Evolutionary conservation across 2,888 invertebrate species (phyloP).

Genomic region (Iselma pallidipennis): DNA sequence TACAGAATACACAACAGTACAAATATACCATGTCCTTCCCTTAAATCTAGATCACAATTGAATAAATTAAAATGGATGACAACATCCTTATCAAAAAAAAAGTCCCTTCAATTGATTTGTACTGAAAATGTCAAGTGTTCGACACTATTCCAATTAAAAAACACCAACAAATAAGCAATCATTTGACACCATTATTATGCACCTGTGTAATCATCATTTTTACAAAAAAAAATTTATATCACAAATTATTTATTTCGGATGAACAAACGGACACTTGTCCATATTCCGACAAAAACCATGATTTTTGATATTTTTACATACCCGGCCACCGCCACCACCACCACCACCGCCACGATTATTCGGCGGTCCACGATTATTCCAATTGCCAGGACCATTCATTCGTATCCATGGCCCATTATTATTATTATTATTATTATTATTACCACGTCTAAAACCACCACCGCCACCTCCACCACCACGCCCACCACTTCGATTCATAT

Average conservation of each 20-base stretch:
- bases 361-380: conserved; percentile 57
- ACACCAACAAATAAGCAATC: conserved; percentile 7
- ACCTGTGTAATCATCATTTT: conserved; percentile 10
- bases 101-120: conserved; percentile 14
- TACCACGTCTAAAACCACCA: conserved; percentile 34
- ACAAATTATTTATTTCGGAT: conserved; percentile 58
- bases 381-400: conserved; percentile 52
- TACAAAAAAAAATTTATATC: not conserved
- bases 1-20: conserved; percentile 10
- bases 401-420: conserved; percentile 60
- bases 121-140: conserved; percentile 12
- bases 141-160: conserved; percentile 4
- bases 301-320: conserved; percentile 80
- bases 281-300: conserved; percentile 82
- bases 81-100: conserved; percentile 22
- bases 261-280: conserved; percentile 81
- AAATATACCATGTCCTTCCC: conserved; percentile 6
- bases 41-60: conserved; percentile 27
- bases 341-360: conserved; percentile 51
- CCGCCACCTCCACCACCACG: conserved; percentile 34
- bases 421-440: no score
- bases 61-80: conserved; percentile 25
- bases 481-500: conserved; percentile 46
- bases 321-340: conserved; percentile 57
- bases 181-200: not conserved